A percentile compares a stretch with the other conserved stretches of the same genome.
phyloP scores from a whole-genome alignment of 2,113 vertebrate species.

The Misgurnus mizolepis region DNA sequence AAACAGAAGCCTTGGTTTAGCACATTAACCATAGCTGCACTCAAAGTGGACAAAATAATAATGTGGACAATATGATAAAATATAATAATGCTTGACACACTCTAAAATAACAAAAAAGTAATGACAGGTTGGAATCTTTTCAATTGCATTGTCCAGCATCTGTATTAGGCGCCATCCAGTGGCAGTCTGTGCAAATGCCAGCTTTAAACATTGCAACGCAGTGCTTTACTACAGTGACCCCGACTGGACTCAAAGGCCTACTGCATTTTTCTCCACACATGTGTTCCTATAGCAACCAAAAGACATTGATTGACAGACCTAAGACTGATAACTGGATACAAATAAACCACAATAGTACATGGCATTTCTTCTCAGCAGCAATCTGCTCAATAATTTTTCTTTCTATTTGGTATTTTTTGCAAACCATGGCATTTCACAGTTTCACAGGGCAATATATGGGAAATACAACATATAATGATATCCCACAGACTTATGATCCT shows the following conservation, averaged over 20 bases:
- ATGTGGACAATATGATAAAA: too few relatives aligned
- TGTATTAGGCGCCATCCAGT: neutral
- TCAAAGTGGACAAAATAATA: neutral
- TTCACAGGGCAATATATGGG: neutral
- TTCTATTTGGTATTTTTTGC: neutral
- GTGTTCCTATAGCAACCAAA: conserved; percentile 5
- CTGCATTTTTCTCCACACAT: neutral
- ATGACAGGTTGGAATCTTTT: neutral
- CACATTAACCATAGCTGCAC: neutral
- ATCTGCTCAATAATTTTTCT: neutral
- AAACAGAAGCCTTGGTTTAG: too few relatives aligned
- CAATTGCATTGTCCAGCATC: neutral
- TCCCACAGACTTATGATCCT: neutral
- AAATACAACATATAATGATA: neutral
- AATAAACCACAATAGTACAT: neutral
- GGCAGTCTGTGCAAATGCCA: conserved; percentile 4
- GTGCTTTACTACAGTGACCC: conserved; percentile 1
- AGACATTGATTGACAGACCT: conserved; percentile 7
- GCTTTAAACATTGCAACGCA: neutral
- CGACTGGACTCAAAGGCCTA: neutral
- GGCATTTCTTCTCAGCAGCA: neutral
- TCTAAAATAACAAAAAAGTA: neutral
- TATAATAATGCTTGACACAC: too few relatives aligned
- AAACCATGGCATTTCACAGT: conserved; percentile 56
- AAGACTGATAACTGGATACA: neutral